These are phyloP conservation scores for Zophobas morio DNA, from an alignment of 1,140 invertebrate genomes.

Conservation along the genomic window DNA sequence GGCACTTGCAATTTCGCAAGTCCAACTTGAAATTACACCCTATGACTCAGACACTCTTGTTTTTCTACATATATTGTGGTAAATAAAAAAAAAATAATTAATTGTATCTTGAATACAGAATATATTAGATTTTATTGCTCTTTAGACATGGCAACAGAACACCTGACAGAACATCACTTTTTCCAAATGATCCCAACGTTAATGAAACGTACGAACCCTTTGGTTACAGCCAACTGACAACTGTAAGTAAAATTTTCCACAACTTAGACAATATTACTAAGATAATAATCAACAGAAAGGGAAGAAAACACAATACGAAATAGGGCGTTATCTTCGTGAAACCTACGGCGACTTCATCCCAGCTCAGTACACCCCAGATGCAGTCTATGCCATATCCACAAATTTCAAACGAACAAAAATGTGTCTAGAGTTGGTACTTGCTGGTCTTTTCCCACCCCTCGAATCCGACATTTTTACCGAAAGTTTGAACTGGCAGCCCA, in stretches of 20 bases:
- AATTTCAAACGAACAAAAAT: constrained; percentile 72
- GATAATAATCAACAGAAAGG: constrained; percentile 70
- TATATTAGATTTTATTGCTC: background rate
- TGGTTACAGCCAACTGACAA: constrained; percentile 11
- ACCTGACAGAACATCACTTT: constrained; percentile 11
- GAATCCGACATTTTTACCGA: constrained; percentile 69
- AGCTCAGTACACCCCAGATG: constrained; percentile 71
- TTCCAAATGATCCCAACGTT: constrained; percentile 10
- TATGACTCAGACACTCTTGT: constrained; percentile 6
- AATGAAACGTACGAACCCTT: constrained; percentile 19
- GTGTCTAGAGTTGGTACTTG: constrained; percentile 70
- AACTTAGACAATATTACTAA: background rate
- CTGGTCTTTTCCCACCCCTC: constrained; percentile 70
- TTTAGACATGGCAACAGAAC: constrained; percentile 42
- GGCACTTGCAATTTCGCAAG: no score
- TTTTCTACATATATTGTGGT: constrained; percentile 10
- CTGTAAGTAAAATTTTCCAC: background rate
- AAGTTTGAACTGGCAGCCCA: constrained; percentile 71
- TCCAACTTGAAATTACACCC: no score
- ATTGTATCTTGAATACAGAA: background rate
- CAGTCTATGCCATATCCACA: constrained; percentile 44
- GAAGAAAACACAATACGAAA: constrained; percentile 73
- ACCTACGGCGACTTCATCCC: constrained; percentile 74
- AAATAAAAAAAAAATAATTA: constrained; percentile 14
- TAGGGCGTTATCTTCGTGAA: constrained; percentile 73